Conservation (phyloP, 2,113 vertebrate genomes). For the Misgurnus anguillicaudatus region DNA sequence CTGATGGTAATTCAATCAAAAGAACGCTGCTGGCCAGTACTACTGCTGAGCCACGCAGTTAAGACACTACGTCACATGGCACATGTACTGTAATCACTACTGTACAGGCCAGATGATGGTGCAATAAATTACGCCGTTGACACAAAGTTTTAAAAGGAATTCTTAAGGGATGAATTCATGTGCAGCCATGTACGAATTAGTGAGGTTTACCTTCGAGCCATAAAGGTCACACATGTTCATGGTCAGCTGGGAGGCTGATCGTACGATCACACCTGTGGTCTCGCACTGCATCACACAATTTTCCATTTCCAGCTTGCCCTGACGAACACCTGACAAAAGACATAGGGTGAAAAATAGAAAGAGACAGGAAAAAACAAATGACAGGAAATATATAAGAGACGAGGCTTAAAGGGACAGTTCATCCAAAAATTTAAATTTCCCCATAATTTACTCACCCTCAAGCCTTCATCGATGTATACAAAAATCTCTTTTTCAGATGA, state of each 20-base stretch:
- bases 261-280: conserved; percentile 88
- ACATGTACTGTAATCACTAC: neutral
- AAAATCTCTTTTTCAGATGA: no score
- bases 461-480: no score
- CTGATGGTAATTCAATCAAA: conserved; percentile 10
- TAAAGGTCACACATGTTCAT: conserved; percentile 96
- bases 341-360: neutral
- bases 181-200: neutral
- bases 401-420: neutral
- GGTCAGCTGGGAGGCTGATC: conserved; percentile 82
- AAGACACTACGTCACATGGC: neutral
- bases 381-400: neutral
- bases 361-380: neutral
- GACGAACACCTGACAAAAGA: conserved; percentile 79
- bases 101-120: neutral
- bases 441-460: no score
- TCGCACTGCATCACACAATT: conserved; percentile 95
- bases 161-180: neutral
- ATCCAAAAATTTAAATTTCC: no score
- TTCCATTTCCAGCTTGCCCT: conserved; percentile 84
- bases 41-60: neutral
- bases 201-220: conserved; percentile 84
- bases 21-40: neutral
- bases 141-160: neutral
- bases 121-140: neutral